Conservation (phyloP, 2,113 vertebrate species). For the Indicator maculatus region DNA sequence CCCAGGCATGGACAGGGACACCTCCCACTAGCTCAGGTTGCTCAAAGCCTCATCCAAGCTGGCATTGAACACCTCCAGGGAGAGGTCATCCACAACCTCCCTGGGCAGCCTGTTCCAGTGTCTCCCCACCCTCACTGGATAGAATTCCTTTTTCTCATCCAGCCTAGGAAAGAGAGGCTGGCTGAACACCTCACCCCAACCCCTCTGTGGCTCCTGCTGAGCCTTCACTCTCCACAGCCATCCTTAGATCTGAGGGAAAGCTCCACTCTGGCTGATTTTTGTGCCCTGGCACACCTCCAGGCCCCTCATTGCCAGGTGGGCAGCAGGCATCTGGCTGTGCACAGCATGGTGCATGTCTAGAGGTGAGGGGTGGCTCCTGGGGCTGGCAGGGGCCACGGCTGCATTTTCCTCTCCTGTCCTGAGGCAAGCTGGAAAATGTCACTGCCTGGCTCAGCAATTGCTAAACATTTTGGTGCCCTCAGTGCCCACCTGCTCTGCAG, state of each 20-base stretch:
- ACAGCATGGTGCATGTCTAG: not conserved
- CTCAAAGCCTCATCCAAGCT: no score
- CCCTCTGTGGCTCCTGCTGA: not conserved
- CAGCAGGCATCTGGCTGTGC: not conserved
- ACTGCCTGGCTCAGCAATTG: not conserved
- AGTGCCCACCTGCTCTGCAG: constrained; percentile 17
- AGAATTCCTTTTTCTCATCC: no score
- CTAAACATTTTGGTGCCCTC: constrained; percentile 7
- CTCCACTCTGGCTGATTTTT: not conserved
- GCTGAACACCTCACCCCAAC: constrained; percentile 16
- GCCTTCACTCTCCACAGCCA: not conserved
- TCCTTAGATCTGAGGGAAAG: not conserved
- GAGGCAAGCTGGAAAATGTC: constrained; percentile 54
- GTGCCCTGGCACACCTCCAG: not conserved
- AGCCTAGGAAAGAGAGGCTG: not conserved
- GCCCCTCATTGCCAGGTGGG: not conserved
- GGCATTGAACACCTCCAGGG: no score
- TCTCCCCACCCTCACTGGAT: no score
- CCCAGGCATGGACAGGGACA: no score
- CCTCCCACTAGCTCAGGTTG: no score
- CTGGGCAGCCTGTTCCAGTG: no score
- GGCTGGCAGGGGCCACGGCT: not conserved
- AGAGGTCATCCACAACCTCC: no score
- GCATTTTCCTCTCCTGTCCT: constrained; percentile 28
- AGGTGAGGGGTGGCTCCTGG: not conserved